Percentiles rank a stretch among this genome's conserved stretches.
Evolutionary conservation across 2,797 vertebrate species (phyloP).

Genomic region (Heliangelus exortis): DNA sequence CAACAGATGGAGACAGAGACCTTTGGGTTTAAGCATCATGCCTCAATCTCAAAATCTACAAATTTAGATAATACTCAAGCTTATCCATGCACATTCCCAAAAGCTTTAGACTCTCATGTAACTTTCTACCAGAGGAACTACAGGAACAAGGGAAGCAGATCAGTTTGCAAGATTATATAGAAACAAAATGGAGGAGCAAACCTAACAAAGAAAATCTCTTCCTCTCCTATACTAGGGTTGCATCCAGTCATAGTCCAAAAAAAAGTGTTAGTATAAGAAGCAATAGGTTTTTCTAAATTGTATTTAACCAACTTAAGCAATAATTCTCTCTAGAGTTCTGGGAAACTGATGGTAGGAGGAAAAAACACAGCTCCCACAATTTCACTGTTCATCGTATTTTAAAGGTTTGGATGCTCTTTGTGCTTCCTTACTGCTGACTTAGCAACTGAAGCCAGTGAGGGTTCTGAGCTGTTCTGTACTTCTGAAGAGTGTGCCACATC

Average conservation of each 20-base stretch:
- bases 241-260: background rate
- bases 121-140: background rate
- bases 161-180: background rate
- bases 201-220: too few species aligned
- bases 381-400: background rate
- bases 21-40: slow-evolving; percentile 44
- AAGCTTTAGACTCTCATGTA: background rate
- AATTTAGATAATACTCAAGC: background rate
- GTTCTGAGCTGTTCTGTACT: background rate
- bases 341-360: background rate
- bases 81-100: background rate
- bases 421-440: background rate
- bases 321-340: background rate
- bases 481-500: background rate
- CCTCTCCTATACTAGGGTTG: background rate
- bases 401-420: background rate
- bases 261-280: background rate
- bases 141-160: background rate
- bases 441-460: background rate
- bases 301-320: background rate
- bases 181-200: background rate
- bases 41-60: background rate
- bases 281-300: background rate
- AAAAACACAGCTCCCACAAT: slow-evolving; percentile 1
- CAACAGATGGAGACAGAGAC: slow-evolving; percentile 75